Percentiles rank a stretch among this genome's conserved stretches.
Evolutionary conservation across 1,140 invertebrate genomes (phyloP).

Genomic region (Bombus confusus): DNA sequence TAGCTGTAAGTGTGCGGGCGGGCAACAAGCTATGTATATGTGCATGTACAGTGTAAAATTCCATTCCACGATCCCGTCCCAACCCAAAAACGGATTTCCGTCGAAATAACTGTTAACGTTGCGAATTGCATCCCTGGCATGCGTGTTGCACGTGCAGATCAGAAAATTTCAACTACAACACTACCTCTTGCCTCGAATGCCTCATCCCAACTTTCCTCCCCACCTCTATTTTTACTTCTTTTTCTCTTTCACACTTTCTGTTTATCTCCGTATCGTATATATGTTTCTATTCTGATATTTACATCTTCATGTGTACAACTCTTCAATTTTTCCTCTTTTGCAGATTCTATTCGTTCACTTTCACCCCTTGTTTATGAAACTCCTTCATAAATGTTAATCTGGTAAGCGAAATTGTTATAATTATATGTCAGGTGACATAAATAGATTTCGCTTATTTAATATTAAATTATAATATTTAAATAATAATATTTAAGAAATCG

Average conservation of each 20-base stretch:
- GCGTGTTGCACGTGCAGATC: constrained; percentile 19
- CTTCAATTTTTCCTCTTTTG: not conserved
- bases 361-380: too few relatives aligned
- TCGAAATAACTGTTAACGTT: constrained; percentile 63
- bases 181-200: not conserved
- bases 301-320: not conserved
- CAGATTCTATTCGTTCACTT: too few relatives aligned
- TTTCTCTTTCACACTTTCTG: not conserved
- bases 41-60: constrained; percentile 53
- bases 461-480: too few relatives aligned
- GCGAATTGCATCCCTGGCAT: constrained; percentile 60
- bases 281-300: too few relatives aligned
- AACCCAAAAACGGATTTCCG: constrained; percentile 60
- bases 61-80: constrained; percentile 50
- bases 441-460: too few relatives aligned
- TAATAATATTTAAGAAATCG: too few relatives aligned
- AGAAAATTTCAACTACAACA: constrained; percentile 59
- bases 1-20: not conserved
- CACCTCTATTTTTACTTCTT: not conserved
- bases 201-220: not conserved
- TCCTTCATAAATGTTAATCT: too few relatives aligned
- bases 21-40: constrained; percentile 7
- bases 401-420: too few relatives aligned
- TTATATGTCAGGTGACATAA: too few relatives aligned
- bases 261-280: not conserved